Base-by-base conservation (phyloP, 1,140 invertebrate species). In the Drosophila pandora region DNA sequence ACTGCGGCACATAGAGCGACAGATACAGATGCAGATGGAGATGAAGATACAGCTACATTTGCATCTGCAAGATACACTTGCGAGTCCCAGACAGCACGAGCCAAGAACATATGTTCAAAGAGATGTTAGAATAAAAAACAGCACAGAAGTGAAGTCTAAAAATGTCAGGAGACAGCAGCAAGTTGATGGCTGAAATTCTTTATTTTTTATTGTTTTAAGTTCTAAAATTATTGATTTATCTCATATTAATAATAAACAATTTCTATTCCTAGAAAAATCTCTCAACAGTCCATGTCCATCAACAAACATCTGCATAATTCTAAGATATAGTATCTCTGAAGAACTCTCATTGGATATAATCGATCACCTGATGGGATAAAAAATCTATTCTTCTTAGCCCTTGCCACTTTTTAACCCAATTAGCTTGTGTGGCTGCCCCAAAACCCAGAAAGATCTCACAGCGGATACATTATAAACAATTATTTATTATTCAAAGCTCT, bases 401-500 rank as follows among this genome's bases (percentile, higher is more conserved):
- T 23, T 23, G 1, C 34, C 59, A 53, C 41, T 48, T 49, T 48
- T 69, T 69, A 69, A 69, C 67, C 63, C 64, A 69, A 49, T 69
- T 69, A 22, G 34, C 22, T 47, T 57, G 22, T 55, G 47, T 32
- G 21, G 22, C 52, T 48, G 63, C 43, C 67, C 49, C 25, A 23
- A 68, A 68, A 23, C 21, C 41, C 21, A 21, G 28, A 47, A 37
- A 69, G 63, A 69, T 69, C 43, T 41, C 30, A 13, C 65, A 30
- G 25, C 55, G 48, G 61, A 75, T 75, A 65, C 71, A 74, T 74
- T 75, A 75, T 75, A 52, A 43, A 74, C 70, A 75, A 75, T 75
- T 75, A 79, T 84, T 85, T 85, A 87, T 84, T 64, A 83, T 65
- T 74, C 52, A 52, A 50, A 54, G 52, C 61, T 39, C 70, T 58